Evolutionary conservation across 1,140 invertebrate genomes (phyloP).

Genomic region (Ectropis grisescens): DNA sequence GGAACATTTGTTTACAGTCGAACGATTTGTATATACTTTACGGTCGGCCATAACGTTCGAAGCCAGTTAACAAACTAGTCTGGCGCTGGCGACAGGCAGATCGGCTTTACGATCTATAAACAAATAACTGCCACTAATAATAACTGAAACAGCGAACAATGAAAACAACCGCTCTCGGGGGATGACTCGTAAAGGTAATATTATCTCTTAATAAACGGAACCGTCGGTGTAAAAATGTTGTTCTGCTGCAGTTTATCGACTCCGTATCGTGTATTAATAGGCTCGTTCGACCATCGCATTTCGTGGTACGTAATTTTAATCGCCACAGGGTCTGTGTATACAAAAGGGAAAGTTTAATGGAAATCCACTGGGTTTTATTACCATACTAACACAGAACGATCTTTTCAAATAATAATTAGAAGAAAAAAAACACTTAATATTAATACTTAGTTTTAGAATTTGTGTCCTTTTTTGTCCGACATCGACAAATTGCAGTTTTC

Average conservation of each 20-base stretch:
- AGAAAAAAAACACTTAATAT: too few species aligned
- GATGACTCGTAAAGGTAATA: constrained; percentile 63
- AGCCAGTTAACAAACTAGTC: constrained; percentile 53
- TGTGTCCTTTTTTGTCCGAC: too few species aligned
- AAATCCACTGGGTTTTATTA: too few species aligned
- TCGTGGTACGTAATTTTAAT: too few species aligned
- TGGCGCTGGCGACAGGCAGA: constrained; percentile 50
- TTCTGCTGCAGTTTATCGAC: constrained; percentile 46
- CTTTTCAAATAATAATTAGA: too few species aligned
- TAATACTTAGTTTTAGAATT: too few species aligned
- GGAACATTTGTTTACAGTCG: constrained; percentile 34
- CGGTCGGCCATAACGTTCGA: constrained; percentile 41
- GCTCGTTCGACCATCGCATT: constrained; percentile 27
- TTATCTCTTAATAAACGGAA: constrained; percentile 67
- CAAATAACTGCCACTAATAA: constrained; percentile 65
- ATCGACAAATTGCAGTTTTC: too few species aligned
- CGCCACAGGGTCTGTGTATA: too few species aligned
- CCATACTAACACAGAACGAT: too few species aligned
- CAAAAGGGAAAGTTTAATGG: too few species aligned
- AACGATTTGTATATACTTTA: constrained; percentile 52
- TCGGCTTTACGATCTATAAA: constrained; percentile 62
- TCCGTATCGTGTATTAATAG: constrained; percentile 42
- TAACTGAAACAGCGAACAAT: constrained; percentile 63
- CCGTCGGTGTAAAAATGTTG: constrained; percentile 53
- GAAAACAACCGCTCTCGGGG: constrained; percentile 53